phyloP scores from a whole-genome alignment of 2,888 invertebrate species.

The Acanthosepion lycidas region DNA sequence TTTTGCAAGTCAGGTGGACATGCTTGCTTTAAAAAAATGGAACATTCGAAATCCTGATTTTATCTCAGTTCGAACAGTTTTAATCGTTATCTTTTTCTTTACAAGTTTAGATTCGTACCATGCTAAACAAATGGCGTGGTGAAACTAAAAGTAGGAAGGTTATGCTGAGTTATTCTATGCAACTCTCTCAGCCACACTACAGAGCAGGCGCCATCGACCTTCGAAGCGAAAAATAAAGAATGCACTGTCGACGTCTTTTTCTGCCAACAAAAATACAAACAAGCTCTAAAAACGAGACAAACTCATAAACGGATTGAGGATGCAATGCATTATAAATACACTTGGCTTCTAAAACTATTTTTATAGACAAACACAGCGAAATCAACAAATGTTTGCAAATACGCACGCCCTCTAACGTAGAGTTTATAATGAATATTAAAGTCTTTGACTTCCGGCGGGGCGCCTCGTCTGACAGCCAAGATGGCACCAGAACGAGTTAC shows the following conservation, averaged over 20 bases:
- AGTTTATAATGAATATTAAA: conserved; percentile 11
- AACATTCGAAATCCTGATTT: no score
- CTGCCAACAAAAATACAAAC: neutral
- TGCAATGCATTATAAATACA: neutral
- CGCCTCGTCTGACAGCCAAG: conserved; percentile 5
- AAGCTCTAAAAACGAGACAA: neutral
- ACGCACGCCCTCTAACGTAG: conserved; percentile 2
- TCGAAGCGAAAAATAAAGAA: neutral
- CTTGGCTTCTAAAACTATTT: neutral
- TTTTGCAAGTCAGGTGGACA: no score
- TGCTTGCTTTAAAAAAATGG: no score
- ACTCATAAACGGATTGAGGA: neutral
- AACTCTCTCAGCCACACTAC: neutral
- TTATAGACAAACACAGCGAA: no score
- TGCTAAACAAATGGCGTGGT: no score
- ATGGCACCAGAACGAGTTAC: conserved; percentile 33
- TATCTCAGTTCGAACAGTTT: no score
- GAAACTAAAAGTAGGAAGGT: neutral
- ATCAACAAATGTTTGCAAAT: neutral
- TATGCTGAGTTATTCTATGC: neutral
- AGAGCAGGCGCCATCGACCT: neutral
- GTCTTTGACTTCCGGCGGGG: neutral
- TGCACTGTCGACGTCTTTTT: neutral
- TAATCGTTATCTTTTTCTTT: no score
- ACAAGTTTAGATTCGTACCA: no score